Conservation (phyloP, 2,888 invertebrate species). For the Diaphora mendica region DNA sequence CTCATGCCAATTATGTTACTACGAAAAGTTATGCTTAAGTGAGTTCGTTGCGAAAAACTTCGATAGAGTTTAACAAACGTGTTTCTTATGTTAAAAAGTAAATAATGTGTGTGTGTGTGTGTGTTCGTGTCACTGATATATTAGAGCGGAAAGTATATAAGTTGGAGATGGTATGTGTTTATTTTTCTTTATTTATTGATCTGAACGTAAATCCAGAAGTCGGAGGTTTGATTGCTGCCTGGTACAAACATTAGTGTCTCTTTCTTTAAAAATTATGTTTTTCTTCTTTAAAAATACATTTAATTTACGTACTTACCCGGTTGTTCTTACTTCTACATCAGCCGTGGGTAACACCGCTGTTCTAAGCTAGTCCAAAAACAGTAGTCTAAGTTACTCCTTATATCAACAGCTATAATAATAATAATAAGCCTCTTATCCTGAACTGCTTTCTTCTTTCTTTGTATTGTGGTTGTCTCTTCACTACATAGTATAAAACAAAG, state of each 20-base stretch:
- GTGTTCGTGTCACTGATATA: background rate
- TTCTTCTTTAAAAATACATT: too few species aligned
- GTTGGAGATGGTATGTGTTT: slow-evolving; percentile 7
- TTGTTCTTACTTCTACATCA: too few species aligned
- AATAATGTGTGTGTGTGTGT: background rate
- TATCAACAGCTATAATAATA: too few species aligned
- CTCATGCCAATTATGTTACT: slow-evolving; percentile 31
- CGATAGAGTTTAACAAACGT: slow-evolving; percentile 8
- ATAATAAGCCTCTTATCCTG: too few species aligned
- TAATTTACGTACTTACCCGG: too few species aligned
- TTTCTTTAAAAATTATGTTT: too few species aligned
- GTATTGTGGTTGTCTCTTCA: too few species aligned
- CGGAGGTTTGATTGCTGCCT: background rate
- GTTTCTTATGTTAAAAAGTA: slow-evolving; percentile 10
- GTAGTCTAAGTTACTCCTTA: too few species aligned
- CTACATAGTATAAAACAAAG: too few species aligned
- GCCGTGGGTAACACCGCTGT: too few species aligned
- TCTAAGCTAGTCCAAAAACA: too few species aligned
- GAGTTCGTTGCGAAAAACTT: slow-evolving; percentile 35
- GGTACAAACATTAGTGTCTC: background rate
- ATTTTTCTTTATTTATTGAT: background rate
- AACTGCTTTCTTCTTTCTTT: too few species aligned
- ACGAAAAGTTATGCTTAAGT: slow-evolving; percentile 32
- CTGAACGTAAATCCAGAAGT: background rate
- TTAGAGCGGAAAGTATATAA: background rate